phyloP scores from a whole-genome alignment of 2,797 vertebrate species.

The Rhinogobio ventralis region DNA sequence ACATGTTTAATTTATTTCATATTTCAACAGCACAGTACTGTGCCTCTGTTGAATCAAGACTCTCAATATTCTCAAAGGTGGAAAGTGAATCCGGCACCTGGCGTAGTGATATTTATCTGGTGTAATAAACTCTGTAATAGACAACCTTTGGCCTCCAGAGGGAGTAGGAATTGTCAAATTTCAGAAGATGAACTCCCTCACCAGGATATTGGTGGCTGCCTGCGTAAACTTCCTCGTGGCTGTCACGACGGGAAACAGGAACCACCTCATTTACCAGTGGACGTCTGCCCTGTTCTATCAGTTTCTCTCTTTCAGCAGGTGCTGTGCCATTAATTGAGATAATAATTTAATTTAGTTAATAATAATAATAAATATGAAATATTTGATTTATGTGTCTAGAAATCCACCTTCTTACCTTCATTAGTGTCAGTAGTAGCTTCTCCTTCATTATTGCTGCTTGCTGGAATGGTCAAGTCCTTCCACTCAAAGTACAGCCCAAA shows the following conservation, averaged over 20 bases:
- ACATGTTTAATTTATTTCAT: not conserved
- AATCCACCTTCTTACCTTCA: conserved; percentile 80
- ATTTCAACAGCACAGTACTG: not conserved
- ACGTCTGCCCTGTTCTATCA: conserved; percentile 83
- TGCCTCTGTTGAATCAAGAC: not conserved
- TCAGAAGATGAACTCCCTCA: conserved; percentile 95
- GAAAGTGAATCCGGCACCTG: not conserved
- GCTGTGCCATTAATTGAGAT: conserved; percentile 75
- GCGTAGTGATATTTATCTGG: conserved; percentile 84
- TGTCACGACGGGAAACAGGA: conserved; percentile 98
- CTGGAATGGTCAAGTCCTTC: conserved; percentile 91
- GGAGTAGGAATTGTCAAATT: conserved; percentile 99
- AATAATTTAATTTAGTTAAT: not conserved
- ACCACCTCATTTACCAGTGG: conserved; percentile 96
- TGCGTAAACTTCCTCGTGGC: conserved; percentile 97
- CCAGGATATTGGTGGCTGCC: conserved; percentile 99
- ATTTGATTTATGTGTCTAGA: not conserved
- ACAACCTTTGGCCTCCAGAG: conserved; percentile 99
- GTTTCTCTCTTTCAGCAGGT: conserved; percentile 86
- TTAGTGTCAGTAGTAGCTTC: conserved; percentile 65
- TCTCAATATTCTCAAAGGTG: not conserved
- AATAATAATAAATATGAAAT: not conserved
- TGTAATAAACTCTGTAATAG: conserved; percentile 99
- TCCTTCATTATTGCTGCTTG: conserved; percentile 87
- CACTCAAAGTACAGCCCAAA: conserved; percentile 99